Evolutionary conservation across 2,888 invertebrate genomes (phyloP), one percentile per base, ranked within the genome.

Genomic region (Folsomia candida): DNA sequence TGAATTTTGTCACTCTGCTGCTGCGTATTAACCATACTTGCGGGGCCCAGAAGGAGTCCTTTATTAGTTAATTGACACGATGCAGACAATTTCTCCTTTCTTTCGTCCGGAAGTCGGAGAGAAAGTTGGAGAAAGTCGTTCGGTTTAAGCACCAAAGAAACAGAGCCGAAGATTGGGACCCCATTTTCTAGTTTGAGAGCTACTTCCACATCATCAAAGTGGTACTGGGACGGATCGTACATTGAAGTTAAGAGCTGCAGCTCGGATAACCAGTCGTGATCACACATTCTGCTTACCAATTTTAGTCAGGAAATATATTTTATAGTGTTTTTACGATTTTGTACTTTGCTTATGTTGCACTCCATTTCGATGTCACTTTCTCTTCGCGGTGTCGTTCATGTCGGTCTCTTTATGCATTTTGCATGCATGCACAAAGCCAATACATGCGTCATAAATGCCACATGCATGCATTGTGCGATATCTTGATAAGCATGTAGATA

Each of bases 231-330:
- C 2, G 68, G 25, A 14, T 70, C 70, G 47, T 75, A 75, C 75
- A 75, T 75, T 18, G 70, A 68, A n/a, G 58, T 59, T 25, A 75
- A 20, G 18, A 75, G 51, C 54, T 75, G 75, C n/a, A 75, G 57
- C 20, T 75, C 75, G n/a, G 70, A 70, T 28, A 72, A 61, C 2
- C 51, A 24, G 59, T 24, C 24, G 4, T 59, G 24, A 25, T 59
- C 25, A 14, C 37, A 9, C 37, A 37, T 37, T 37, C 14, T 37
- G 4, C 37, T 14, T 37, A 14, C 14, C 37, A 6, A 54, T 54
- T 54, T 14, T 6, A 6, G 4, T 37, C 37, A 9, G 37, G 37
- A 14, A 9, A 9, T 37, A 37, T 14, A n/a, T 37, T 37, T 37
- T 37, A 37, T 37, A 14, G 14, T 4, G 4, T 37, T 37, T 4